Evolutionary conservation across 2,113 vertebrate species (phyloP).

Genomic region (Pelusios castaneus): DNA sequence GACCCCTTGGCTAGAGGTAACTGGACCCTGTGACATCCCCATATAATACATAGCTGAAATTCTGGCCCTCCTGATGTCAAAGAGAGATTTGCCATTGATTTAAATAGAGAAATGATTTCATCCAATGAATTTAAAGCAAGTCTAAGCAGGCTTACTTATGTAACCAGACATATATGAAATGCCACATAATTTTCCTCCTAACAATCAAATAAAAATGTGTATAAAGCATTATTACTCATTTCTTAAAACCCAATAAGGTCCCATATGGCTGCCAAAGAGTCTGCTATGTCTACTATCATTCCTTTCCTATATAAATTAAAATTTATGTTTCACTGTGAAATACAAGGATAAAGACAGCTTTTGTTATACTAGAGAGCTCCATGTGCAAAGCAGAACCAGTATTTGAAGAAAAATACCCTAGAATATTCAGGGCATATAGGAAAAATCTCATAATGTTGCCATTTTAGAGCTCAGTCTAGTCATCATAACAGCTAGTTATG

Average conservation of each 20-base stretch:
- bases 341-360: constrained; percentile 6
- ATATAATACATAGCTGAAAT: not conserved
- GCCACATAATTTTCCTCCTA: not conserved
- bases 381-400: not conserved
- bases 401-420: not conserved
- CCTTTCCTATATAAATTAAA: not conserved
- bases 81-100: not conserved
- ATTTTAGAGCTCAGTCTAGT: constrained; percentile 21
- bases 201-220: not conserved
- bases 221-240: not conserved
- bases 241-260: not conserved
- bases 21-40: not conserved
- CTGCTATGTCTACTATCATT: not conserved
- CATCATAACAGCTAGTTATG: not conserved
- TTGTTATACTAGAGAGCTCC: not conserved
- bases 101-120: too few relatives aligned
- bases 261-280: not conserved
- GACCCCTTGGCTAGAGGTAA: too few relatives aligned
- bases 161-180: not conserved
- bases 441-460: constrained; percentile 15
- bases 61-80: not conserved
- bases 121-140: too few relatives aligned
- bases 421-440: not conserved
- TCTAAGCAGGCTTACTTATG: too few relatives aligned
- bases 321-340: not conserved